Evolutionary conservation across 2,888 invertebrate species (phyloP).

Genomic region (Parthenolecanium corni): DNA sequence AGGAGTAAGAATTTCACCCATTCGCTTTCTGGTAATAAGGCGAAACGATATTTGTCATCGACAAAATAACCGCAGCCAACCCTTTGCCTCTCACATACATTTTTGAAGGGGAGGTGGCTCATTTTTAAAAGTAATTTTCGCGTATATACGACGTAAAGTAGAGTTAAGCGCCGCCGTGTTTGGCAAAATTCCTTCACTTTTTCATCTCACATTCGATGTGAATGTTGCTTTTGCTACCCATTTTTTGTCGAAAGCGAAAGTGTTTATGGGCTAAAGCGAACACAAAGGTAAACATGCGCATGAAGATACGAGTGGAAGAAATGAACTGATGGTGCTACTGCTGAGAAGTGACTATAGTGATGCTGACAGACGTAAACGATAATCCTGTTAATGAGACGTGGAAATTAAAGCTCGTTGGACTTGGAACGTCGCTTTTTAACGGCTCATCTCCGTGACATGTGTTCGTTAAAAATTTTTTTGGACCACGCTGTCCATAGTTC

Average conservation of each 20-base stretch:
- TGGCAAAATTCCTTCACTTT: slow-evolving; percentile 19
- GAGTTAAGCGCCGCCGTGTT: not conserved
- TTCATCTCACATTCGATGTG: not conserved
- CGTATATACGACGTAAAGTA: no score
- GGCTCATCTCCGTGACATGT: no score
- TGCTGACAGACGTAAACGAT: not conserved
- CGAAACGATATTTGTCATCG: slow-evolving; percentile 18
- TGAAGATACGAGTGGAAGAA: not conserved
- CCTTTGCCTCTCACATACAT: no score
- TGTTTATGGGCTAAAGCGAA: not conserved
- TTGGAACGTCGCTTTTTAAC: no score
- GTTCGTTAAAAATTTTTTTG: no score
- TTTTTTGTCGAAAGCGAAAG: no score
- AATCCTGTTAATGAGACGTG: not conserved
- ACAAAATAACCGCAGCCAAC: not conserved
- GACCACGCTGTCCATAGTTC: no score
- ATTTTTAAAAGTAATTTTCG: no score
- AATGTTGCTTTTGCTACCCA: no score
- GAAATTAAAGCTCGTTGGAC: slow-evolving; percentile 7
- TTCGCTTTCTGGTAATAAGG: not conserved
- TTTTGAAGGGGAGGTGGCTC: no score
- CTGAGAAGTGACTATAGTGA: not conserved
- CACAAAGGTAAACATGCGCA: not conserved
- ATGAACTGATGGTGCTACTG: not conserved
- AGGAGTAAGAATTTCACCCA: not conserved